Base-by-base conservation (phyloP, 1,140 invertebrate genomes). In the Drosophila baimaii region DNA sequence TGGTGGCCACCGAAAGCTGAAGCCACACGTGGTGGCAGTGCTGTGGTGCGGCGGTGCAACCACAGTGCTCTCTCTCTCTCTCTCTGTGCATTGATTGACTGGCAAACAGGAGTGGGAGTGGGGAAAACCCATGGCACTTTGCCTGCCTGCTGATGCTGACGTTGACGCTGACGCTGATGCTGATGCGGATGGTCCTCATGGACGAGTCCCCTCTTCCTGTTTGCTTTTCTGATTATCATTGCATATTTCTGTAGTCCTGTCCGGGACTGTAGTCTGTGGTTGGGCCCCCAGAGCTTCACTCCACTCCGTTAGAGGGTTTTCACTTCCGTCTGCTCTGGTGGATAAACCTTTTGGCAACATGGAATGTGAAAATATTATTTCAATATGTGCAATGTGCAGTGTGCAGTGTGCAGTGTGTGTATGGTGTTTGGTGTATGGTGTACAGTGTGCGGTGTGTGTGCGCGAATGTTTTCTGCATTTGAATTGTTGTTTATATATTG, bases 281-380 rank as follows among this genome's bases (percentile, higher is more conserved):
- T 37, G 31, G 31, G 39, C 52, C 29, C 31, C 31, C 7, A 15
- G 13, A 15, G 13, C 8, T 21, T 17, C n/a, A 2, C 27, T 15
- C 9, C 41, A 59, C 35, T 59, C 19, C 7, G 27, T 29, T 55
- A 39, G 41, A 37, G 44, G 31, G 54, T 64, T 64, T 41, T 12
- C 43, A 25, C 71, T 47, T 65, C 61, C 46, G 47, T 17, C 44
- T 37, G 44, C 39, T 49, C 35, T 47, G 23, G 21, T 75, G 51
- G 35, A 52, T 51, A 71, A 71, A 43, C 51, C 70, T 62, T 77
- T 66, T 70, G 49, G 47, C 35, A 70, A 43, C 46, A 72, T 47
- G 55, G 51, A 76, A 81, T 81, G 78, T 54, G 69, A 81, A 82
- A 82, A 82, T 82, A 82, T 82, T 78, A 78, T 74, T 64, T 74